Conservation (phyloP, 30 jellyfish, hydroid and myxozoan species). For the Cassiopea xamachana region DNA sequence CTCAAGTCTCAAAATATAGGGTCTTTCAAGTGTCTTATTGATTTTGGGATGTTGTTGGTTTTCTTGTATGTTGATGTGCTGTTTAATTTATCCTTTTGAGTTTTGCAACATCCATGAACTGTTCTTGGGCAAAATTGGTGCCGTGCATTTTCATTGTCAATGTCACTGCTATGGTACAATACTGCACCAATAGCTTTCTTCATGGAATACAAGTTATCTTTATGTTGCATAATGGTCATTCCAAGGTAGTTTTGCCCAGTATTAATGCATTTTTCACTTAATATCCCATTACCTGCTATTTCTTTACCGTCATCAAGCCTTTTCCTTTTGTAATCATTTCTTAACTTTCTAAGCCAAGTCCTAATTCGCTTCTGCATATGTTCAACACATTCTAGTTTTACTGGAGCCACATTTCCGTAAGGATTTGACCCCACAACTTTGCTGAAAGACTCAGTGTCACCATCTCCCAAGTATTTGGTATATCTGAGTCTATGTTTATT, state of each 20-base stretch:
- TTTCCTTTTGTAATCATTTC: not conserved
- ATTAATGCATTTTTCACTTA: not conserved
- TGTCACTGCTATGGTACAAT: not conserved
- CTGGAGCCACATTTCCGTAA: not conserved
- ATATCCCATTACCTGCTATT: not conserved
- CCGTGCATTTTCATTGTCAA: not conserved
- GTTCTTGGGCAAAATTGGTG: not conserved
- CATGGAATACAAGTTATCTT: not conserved
- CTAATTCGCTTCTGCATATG: not conserved
- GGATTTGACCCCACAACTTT: not conserved
- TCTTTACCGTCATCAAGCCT: not conserved
- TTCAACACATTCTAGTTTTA: not conserved
- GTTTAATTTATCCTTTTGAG: not conserved
- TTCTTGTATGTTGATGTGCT: not conserved
- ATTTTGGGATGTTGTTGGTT: not conserved
- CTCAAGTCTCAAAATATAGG: not conserved
- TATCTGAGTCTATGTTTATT: slow-evolving; percentile 20
- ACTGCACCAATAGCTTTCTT: not conserved
- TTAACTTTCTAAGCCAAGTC: not conserved
- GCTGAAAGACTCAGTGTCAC: slow-evolving; percentile 20
- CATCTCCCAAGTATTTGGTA: slow-evolving; percentile 61
- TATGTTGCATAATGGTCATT: not conserved
- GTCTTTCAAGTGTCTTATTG: not conserved
- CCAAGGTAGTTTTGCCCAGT: not conserved
- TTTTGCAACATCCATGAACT: not conserved